A percentile compares a stretch with the other conserved stretches of the same genome.
phyloP scores from a whole-genome alignment of 2,888 invertebrate genomes.

The Phorcus lineatus region DNA sequence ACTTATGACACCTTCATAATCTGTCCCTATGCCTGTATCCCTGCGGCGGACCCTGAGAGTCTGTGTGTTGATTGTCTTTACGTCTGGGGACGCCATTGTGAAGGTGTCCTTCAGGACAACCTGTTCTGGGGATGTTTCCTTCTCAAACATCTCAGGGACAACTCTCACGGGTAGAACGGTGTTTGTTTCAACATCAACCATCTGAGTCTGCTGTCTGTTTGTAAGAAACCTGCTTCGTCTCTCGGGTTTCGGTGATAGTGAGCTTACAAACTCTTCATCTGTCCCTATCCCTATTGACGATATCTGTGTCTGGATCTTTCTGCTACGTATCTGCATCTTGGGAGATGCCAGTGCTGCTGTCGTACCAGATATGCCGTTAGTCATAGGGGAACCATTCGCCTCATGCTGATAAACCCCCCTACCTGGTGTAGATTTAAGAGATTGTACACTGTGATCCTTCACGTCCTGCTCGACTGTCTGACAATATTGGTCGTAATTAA shows the following conservation, averaged over 20 bases:
- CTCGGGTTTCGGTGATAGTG: not conserved
- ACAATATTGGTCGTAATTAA: slow-evolving; percentile 7
- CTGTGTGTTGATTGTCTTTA: slow-evolving; percentile 50
- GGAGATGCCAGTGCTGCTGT: not conserved
- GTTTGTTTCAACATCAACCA: slow-evolving; percentile 45
- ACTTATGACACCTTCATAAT: slow-evolving; percentile 53
- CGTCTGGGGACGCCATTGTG: slow-evolving; percentile 47
- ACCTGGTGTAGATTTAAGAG: slow-evolving; percentile 2
- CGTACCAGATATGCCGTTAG: not conserved
- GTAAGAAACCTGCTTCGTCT: not conserved
- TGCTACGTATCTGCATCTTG: slow-evolving; percentile 34
- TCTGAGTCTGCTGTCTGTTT: not conserved
- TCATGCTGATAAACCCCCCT: not conserved
- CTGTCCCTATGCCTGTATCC: slow-evolving; percentile 49
- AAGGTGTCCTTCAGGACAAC: slow-evolving; percentile 38
- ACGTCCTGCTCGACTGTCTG: slow-evolving; percentile 12
- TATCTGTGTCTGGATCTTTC: slow-evolving; percentile 45
- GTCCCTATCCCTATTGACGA: slow-evolving; percentile 28
- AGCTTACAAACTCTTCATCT: not conserved
- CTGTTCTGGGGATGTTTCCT: slow-evolving; percentile 45
- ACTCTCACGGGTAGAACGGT: slow-evolving; percentile 51
- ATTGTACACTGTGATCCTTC: slow-evolving; percentile 25
- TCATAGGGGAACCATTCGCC: not conserved
- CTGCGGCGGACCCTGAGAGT: slow-evolving; percentile 40
- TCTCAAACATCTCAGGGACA: slow-evolving; percentile 48